Evolutionary conservation across 1,140 invertebrate genomes (phyloP).

Genomic region (Tribolium castaneum): DNA sequence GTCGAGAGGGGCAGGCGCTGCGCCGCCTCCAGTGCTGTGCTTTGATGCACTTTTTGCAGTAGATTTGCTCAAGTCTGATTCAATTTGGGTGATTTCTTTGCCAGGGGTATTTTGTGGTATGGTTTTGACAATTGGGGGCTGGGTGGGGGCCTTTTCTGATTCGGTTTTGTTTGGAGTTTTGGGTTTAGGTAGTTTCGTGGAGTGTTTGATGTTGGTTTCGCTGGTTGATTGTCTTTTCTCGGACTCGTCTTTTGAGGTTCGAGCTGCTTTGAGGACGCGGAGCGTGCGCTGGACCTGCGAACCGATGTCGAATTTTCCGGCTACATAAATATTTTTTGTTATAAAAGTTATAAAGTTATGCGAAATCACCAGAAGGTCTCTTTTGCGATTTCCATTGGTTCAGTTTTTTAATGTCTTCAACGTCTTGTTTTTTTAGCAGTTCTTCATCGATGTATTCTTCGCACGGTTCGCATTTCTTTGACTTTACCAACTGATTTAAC

Average conservation of each 20-base stretch:
- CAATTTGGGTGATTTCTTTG: no score
- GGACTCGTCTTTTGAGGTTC: neutral
- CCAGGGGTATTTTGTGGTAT: no score
- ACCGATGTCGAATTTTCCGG: neutral
- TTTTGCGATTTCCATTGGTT: slow-evolving; percentile 41
- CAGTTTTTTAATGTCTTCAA: slow-evolving; percentile 36
- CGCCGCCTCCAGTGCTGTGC: neutral
- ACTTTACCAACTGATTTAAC: slow-evolving; percentile 30
- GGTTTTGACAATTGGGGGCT: no score
- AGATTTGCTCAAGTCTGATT: no score
- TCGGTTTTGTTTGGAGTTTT: neutral
- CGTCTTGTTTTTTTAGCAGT: slow-evolving; percentile 3
- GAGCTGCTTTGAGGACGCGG: neutral
- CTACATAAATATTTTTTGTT: neutral
- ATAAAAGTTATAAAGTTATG: neutral
- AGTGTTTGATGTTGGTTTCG: neutral
- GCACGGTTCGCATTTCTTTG: slow-evolving; percentile 46
- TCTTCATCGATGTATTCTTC: slow-evolving; percentile 35
- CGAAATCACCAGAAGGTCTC: neutral
- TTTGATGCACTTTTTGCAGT: no score
- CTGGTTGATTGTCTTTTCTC: neutral
- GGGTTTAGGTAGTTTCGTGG: neutral
- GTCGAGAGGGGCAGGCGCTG: neutral
- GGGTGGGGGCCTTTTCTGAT: no score
- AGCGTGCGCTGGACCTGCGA: neutral